phyloP scores from a whole-genome alignment of 1,140 invertebrate species.

The Drosophila nigrodunni region DNA sequence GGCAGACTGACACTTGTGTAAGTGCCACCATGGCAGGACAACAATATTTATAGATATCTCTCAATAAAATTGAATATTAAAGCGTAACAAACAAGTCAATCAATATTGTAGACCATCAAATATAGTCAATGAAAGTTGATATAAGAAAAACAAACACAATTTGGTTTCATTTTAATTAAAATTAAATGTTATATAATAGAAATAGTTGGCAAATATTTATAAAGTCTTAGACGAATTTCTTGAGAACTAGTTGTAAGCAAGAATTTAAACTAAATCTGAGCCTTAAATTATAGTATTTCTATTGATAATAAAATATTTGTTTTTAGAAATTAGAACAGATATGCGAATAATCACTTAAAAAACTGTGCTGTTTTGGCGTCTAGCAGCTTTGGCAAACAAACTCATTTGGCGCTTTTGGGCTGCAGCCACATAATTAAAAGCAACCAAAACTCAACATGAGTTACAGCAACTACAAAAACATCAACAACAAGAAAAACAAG shows the following conservation, averaged over 20 bases:
- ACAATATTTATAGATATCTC: conserved; percentile 20
- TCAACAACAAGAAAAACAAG: conserved; percentile 22
- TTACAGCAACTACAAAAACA: conserved; percentile 4
- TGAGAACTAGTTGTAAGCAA: too few species aligned
- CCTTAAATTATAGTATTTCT: too few species aligned
- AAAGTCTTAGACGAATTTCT: too few species aligned
- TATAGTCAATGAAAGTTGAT: background rate
- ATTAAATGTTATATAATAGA: too few species aligned
- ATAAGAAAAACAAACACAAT: too few species aligned
- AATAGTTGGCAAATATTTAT: too few species aligned
- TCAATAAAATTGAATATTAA: background rate
- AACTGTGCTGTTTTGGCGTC: background rate
- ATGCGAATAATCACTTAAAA: conserved; percentile 2
- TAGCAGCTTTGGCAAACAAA: conserved; percentile 22
- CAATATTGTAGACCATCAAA: background rate
- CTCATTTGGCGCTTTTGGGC: conserved; percentile 14
- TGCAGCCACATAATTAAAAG: conserved; percentile 49
- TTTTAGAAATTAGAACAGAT: background rate
- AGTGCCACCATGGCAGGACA: conserved; percentile 19
- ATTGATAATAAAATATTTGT: too few species aligned
- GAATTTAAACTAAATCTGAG: too few species aligned
- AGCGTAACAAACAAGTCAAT: background rate
- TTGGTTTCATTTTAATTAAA: too few species aligned
- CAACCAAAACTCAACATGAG: conserved; percentile 29
- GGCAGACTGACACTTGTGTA: conserved; percentile 28